Evolutionary conservation across 37 sponge, comb jelly and placozoan genomes (phyloP).

Genomic region (Spongilla lacustris): DNA sequence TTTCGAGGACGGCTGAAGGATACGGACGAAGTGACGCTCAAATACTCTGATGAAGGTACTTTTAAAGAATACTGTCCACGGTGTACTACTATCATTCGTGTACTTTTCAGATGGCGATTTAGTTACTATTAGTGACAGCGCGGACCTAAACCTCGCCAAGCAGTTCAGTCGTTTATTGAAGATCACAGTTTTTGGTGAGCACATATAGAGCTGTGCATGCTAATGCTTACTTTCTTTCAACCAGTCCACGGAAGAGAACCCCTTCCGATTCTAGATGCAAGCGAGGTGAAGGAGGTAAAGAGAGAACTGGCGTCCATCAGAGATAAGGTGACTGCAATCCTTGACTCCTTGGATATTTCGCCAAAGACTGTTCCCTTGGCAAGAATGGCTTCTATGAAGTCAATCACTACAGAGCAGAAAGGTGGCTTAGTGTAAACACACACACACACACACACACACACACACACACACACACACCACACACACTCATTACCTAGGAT

Average conservation of each 20-base stretch:
- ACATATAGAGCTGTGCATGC: too few relatives aligned
- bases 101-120: constrained; percentile 80
- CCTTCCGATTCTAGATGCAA: constrained; percentile 27
- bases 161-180: constrained; percentile 64
- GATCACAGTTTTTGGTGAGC: constrained; percentile 78
- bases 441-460: constrained; percentile 10
- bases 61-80: background rate
- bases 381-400: background rate
- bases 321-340: constrained; percentile 66
- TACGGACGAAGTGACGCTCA: constrained; percentile 88
- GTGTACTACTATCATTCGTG: background rate
- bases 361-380: background rate
- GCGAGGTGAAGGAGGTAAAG: constrained; percentile 49
- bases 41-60: constrained; percentile 91
- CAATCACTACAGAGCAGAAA: background rate
- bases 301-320: constrained; percentile 57
- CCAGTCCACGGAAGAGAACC: constrained; percentile 45
- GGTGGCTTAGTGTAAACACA: too few relatives aligned
- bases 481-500: constrained; percentile 15
- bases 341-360: constrained; percentile 46
- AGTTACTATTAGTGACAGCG: constrained; percentile 81
- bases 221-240: too few relatives aligned
- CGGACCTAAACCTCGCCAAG: constrained; percentile 87
- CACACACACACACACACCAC: constrained; percentile 20
- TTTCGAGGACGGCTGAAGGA: constrained; percentile 69